Conservation (phyloP, 2,113 vertebrate species). For the Lynx canadensis region DNA sequence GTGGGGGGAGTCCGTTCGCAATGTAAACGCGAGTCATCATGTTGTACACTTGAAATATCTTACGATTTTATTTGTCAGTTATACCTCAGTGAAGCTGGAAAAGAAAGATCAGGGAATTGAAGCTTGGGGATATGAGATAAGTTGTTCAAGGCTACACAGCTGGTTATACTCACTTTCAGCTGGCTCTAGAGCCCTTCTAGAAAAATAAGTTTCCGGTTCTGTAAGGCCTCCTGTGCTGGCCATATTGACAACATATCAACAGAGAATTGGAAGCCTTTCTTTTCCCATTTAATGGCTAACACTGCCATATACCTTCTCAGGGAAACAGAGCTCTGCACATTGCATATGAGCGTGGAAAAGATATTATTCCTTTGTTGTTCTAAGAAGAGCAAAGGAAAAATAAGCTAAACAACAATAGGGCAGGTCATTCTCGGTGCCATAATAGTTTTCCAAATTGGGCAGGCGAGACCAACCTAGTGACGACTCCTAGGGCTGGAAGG, state of each 20-base stretch:
- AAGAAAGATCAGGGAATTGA: not conserved
- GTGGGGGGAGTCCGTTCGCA: not conserved
- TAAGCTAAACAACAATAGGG: not conserved
- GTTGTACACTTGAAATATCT: not conserved
- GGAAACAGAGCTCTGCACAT: not conserved
- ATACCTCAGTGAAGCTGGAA: not conserved
- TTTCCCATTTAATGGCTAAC: not conserved
- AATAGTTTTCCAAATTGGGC: conserved; percentile 25
- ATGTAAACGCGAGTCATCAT: not conserved
- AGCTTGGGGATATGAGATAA: not conserved
- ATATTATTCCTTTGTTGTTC: conserved; percentile 34
- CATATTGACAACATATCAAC: not conserved
- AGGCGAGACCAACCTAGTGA: not conserved
- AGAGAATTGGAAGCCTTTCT: not conserved
- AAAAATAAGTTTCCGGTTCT: not conserved
- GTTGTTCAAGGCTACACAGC: not conserved
- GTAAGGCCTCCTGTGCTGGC: not conserved
- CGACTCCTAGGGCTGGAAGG: not conserved
- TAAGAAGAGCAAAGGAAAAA: conserved; percentile 9
- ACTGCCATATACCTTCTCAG: not conserved
- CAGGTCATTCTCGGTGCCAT: not conserved
- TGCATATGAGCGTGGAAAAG: not conserved
- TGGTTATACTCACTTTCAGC: not conserved
- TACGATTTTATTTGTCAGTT: not conserved
- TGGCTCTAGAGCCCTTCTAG: not conserved